phyloP scores from a whole-genome alignment of 2,888 invertebrate species.

The Lochmaea crataegi region DNA sequence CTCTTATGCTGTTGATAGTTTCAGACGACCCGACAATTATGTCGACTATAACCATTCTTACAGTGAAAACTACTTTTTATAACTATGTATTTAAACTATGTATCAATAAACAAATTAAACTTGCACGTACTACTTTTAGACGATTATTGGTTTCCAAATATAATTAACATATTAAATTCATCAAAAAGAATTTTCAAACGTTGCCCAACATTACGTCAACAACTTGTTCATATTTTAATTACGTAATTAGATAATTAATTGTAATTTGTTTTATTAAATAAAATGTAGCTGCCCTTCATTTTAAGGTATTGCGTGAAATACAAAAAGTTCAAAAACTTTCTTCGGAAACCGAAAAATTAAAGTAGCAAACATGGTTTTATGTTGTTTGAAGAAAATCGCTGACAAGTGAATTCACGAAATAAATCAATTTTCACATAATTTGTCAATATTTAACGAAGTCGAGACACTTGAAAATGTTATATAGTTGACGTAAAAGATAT shows the following conservation, averaged over 20 bases:
- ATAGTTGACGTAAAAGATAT: too few relatives aligned
- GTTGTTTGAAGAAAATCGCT: too few relatives aligned
- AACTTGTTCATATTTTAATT: not conserved
- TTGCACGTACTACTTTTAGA: not conserved
- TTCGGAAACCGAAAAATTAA: too few relatives aligned
- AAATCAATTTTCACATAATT: too few relatives aligned
- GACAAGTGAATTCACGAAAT: too few relatives aligned
- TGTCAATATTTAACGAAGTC: too few relatives aligned
- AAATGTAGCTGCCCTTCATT: not conserved
- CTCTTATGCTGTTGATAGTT: too few relatives aligned
- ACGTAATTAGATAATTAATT: conserved; percentile 4
- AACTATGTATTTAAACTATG: not conserved
- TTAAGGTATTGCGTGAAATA: not conserved
- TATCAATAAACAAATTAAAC: conserved; percentile 3
- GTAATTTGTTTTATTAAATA: not conserved
- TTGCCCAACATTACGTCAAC: not conserved
- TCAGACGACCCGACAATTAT: too few relatives aligned
- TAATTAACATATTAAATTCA: not conserved
- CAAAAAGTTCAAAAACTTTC: not conserved
- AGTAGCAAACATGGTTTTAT: too few relatives aligned
- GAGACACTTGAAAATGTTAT: too few relatives aligned
- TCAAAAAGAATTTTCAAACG: not conserved
- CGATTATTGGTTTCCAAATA: conserved; percentile 5
- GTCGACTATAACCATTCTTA: not conserved
- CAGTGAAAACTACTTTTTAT: not conserved